A percentile compares a stretch with the other conserved stretches of the same genome.
These are phyloP conservation scores for Brienomyrus brachyistius DNA, from an alignment of 2,113 vertebrate species.

Conservation along the genomic window DNA sequence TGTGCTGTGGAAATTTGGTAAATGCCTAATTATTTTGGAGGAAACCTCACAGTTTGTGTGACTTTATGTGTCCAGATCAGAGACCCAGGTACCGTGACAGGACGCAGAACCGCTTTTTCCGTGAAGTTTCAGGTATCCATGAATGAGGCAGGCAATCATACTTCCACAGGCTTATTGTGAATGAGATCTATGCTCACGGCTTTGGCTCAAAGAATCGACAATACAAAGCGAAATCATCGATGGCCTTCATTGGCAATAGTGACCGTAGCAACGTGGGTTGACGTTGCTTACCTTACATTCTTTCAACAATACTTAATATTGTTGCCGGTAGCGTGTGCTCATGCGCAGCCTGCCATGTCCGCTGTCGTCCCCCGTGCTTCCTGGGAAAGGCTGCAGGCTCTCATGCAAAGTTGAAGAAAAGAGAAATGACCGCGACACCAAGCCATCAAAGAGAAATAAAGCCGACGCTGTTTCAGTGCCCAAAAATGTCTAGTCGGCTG, in stretches of 20 bases:
- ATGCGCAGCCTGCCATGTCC: background rate
- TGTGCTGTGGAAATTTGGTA: background rate
- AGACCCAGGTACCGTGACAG: slow-evolving; percentile 4
- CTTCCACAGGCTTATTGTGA: background rate
- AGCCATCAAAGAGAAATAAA: background rate
- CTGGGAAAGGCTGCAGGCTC: background rate
- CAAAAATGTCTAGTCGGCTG: background rate
- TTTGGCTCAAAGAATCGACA: background rate
- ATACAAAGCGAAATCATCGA: background rate
- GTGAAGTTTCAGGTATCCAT: slow-evolving; percentile 16
- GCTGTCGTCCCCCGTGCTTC: background rate
- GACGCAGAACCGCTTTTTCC: slow-evolving; percentile 9
- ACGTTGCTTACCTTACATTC: background rate
- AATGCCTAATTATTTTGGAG: background rate
- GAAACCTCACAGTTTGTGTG: background rate
- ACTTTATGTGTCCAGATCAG: slow-evolving; percentile 25
- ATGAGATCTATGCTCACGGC: slow-evolving; percentile 18
- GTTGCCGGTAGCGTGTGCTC: background rate
- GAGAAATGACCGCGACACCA: background rate
- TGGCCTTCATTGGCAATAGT: background rate
- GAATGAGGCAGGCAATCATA: background rate
- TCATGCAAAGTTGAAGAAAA: background rate
- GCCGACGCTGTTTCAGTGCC: background rate
- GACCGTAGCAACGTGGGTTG: background rate
- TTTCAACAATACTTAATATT: slow-evolving; percentile 8